phyloP scores from a whole-genome alignment of 1,140 invertebrate genomes.

The Drosophila neocordata region DNA sequence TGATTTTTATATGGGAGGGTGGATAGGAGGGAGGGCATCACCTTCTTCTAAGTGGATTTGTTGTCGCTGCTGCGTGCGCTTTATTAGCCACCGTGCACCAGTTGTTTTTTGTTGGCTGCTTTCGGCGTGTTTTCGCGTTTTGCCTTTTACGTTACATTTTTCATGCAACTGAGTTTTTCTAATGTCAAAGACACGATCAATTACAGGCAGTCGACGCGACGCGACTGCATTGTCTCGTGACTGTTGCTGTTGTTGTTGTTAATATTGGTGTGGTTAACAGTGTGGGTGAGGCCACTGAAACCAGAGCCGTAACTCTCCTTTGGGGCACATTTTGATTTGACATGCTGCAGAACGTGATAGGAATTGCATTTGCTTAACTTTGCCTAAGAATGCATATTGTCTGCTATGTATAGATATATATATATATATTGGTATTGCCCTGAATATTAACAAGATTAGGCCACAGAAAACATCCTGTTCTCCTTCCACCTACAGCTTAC shows the following conservation, averaged over 20 bases:
- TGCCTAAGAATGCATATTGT: constrained; percentile 24
- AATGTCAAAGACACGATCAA: constrained; percentile 64
- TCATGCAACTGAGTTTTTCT: constrained; percentile 50
- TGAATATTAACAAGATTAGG: constrained; percentile 37
- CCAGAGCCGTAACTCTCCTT: constrained; percentile 20
- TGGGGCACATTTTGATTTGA: constrained; percentile 21
- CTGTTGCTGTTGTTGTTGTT: constrained; percentile 21
- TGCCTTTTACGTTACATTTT: constrained; percentile 40
- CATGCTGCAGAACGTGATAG: not conserved
- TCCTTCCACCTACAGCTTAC: too few relatives aligned
- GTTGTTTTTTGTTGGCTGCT: constrained; percentile 31
- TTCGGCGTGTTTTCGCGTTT: constrained; percentile 33
- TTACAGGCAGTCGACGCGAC: constrained; percentile 47
- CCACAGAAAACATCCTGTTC: too few relatives aligned
- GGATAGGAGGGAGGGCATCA: not conserved
- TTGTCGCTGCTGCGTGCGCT: constrained; percentile 54
- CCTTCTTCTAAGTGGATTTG: constrained; percentile 54
- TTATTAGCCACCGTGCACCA: constrained; percentile 61
- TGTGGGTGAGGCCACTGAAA: constrained; percentile 17
- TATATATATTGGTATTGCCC: constrained; percentile 16
- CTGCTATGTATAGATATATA: constrained; percentile 31
- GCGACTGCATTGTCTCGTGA: constrained; percentile 32
- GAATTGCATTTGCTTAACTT: constrained; percentile 9
- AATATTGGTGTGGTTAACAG: constrained; percentile 19
- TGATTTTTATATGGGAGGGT: not conserved